A percentile compares a stretch with the other conserved stretches of the same genome.
These are phyloP conservation scores for Drosophila meridionalis DNA, from an alignment of 2,888 invertebrate genomes.

Conservation along the genomic window DNA sequence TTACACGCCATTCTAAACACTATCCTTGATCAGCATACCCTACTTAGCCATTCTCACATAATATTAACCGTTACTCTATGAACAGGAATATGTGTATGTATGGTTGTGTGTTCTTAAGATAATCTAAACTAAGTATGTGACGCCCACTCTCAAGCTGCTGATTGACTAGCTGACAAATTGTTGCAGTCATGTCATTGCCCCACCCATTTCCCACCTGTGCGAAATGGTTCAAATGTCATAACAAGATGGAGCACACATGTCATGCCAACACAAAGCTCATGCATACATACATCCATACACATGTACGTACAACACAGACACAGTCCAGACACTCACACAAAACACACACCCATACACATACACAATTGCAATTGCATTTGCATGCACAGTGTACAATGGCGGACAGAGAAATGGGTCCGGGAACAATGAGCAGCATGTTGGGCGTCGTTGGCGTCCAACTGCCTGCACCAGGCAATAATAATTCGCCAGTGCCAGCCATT, in stretches of 20 bases:
- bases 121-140: conserved; percentile 16
- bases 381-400: conserved; percentile 49
- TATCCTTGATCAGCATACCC: conserved; percentile 10
- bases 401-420: conserved; percentile 23
- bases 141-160: conserved; percentile 34
- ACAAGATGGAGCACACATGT: conserved; percentile 65
- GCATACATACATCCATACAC: conserved; percentile 2
- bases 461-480: conserved; percentile 76
- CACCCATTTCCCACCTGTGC: conserved; percentile 34
- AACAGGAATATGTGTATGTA: not conserved
- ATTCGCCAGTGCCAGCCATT: conserved; percentile 72
- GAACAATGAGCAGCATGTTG: conserved; percentile 55
- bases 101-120: not conserved
- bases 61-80: not conserved
- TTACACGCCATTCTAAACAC: not conserved
- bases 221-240: conserved; percentile 74
- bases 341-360: conserved; percentile 4
- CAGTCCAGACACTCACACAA: not conserved
- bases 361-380: conserved; percentile 52
- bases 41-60: not conserved
- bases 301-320: not conserved
- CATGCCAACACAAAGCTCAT: conserved; percentile 25
- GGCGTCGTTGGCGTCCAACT: conserved; percentile 57
- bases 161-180: conserved; percentile 72
- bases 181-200: conserved; percentile 33